Evolutionary conservation across 92 coral and sea anemone species (phyloP).

Genomic region (Porites rus): DNA sequence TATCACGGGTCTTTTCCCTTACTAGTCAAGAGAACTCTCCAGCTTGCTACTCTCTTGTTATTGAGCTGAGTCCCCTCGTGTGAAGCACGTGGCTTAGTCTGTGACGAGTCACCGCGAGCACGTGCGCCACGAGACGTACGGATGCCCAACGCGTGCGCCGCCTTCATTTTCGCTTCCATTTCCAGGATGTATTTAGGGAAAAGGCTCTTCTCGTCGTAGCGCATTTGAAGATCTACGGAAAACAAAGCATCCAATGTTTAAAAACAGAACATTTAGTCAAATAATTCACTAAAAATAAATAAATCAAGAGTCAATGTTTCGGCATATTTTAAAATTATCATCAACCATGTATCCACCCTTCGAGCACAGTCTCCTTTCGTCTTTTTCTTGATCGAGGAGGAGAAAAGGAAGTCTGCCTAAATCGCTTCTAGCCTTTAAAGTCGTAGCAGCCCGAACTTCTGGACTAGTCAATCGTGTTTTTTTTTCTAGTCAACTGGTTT

Average conservation of each 20-base stretch:
- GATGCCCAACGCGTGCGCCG: slow-evolving; percentile 82
- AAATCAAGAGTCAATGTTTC: too few species aligned
- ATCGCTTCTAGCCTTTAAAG: too few species aligned
- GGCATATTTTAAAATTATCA: too few species aligned
- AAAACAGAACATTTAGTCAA: not conserved
- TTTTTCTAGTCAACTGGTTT: too few species aligned
- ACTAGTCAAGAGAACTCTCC: slow-evolving; percentile 29
- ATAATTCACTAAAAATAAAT: too few species aligned
- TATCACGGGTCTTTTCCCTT: slow-evolving; percentile 19
- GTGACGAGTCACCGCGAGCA: slow-evolving; percentile 31
- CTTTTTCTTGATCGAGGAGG: too few species aligned
- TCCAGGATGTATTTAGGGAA: slow-evolving; percentile 96
- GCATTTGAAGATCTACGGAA: slow-evolving; percentile 88
- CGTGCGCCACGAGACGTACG: slow-evolving; percentile 83
- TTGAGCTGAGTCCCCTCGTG: slow-evolving; percentile 24
- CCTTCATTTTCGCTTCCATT: slow-evolving; percentile 95
- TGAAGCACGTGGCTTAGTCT: slow-evolving; percentile 21
- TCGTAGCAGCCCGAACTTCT: too few species aligned
- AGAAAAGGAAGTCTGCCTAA: too few species aligned
- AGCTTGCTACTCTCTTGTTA: slow-evolving; percentile 17
- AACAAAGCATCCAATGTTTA: not conserved
- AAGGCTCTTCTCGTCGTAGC: slow-evolving; percentile 95
- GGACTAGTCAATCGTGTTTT: too few species aligned
- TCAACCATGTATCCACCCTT: too few species aligned
- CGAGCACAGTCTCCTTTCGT: too few species aligned